Base-by-base conservation (phyloP, 1,140 invertebrate species). In the Arion vulgaris region DNA sequence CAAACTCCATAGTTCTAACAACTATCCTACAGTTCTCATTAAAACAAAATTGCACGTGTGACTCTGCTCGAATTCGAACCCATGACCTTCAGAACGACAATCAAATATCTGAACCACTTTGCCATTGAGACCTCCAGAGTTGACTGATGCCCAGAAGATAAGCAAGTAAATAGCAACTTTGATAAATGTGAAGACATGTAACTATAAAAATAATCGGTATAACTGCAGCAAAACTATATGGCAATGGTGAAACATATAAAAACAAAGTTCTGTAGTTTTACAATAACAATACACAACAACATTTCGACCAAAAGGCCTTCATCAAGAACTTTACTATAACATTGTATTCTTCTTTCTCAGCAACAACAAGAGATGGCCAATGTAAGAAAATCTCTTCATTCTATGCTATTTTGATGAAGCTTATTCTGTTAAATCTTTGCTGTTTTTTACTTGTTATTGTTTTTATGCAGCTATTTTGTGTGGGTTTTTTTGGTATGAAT, bases 291-390 rank as follows among this genome's bases (percentile, higher is more conserved):
- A 57, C 53, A 57, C 23, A 23, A 57, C n/a, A n/a, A n/a, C n/a
- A n/a, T n/a, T n/a, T n/a, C n/a, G n/a, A n/a, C n/a, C n/a, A n/a
- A n/a, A n/a, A n/a, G n/a, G 9, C 19, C 45, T 19, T 49, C 19
- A 49, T 49, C n/a, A n/a, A n/a, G n/a, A n/a, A n/a, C 9, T 49
- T 9, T 11, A 49, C 19, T 11, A 19, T 11, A n/a, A 62, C 26
- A 62, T n/a, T 51, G 19, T 62, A 13, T 53, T 34, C 23, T 69
- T 45, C 26, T 26, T 34, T 69, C 53, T 45, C 69, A 82, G 81
- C 74, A 82, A 75, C 81, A 75, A 36, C 72, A 76, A 49, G 81
- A 76, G 28, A 82, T 75, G 81, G 81, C 66, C 26, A 75, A 82
- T 68, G 73, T 81, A 15, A 13, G 71, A 32, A 81, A 81, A 62